Base-by-base conservation (phyloP, 2,888 invertebrate species). In the Polydrusus tereticollis region DNA sequence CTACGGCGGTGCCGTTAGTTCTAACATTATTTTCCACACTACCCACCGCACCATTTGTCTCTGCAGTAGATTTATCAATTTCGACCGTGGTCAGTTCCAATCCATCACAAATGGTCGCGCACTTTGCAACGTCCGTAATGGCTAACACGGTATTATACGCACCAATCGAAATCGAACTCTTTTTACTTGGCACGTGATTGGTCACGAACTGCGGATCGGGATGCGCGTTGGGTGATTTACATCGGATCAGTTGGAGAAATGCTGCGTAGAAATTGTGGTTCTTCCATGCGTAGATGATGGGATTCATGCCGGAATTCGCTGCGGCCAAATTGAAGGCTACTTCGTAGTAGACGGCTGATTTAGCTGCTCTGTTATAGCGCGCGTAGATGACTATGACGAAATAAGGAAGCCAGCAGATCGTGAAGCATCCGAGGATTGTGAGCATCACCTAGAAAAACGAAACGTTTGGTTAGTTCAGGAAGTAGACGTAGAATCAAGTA, bases 251-350 rank as follows among this genome's bases (percentile, higher is more conserved):
- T 75, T 90, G 89, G 29, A 88, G 87, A 81, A 94, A 94, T 0
- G 94, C 92, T 59, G 89, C 88, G 3, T 94, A 89, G 82, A 94
- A 94, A 75, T 91, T 93, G 6, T 90, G 88, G 83, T 94, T 94
- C 84, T 94, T 94, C 94, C 94, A 94, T 29, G 94, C 93, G 86
- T 94, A 94, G 79, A 94, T 94, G 50, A 94, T 86, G 0, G 94
- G 94, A 85, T 94, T 94, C 81, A 94, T 89, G 26, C 92, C 92
- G 7, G 94, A 94, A 84, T 94, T 94, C 63, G 91, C 89, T 87
- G 94, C 91, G 21, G 94, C 94, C 75, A 94, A 86, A 1, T 92
- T 84, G 74, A 86, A 84, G 23, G 83, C 81, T 18, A 83, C 77
- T 76, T 86, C 85, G 78, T 86, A 86, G 23, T 83, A 73, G 7